phyloP scores from a whole-genome alignment of 2,888 invertebrate genomes.

The Colletes collaris region DNA sequence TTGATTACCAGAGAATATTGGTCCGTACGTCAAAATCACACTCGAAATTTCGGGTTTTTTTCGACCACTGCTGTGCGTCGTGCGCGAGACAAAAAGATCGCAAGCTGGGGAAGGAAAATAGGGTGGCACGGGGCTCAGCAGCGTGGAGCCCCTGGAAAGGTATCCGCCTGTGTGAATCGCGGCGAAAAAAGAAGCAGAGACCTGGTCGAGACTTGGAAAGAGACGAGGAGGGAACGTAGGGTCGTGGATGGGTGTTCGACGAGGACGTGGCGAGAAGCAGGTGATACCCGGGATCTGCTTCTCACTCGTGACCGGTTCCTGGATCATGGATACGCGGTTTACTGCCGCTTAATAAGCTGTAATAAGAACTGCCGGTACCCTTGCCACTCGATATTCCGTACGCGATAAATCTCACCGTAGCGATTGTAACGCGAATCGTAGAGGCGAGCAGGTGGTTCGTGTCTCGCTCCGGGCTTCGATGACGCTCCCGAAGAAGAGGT shows the following conservation, averaged over 20 bases:
- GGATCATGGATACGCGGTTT: conserved; percentile 70
- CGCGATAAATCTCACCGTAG: conserved; percentile 64
- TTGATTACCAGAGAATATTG: too few species aligned
- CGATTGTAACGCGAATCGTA: conserved; percentile 60
- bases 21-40: too few species aligned
- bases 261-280: conserved; percentile 67
- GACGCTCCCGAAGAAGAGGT: conserved; percentile 17
- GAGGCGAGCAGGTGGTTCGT: conserved; percentile 59
- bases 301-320: conserved; percentile 74
- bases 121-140: conserved; percentile 16
- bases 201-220: conserved; percentile 23
- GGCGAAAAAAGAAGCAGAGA: conserved; percentile 9
- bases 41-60: too few species aligned
- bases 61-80: too few species aligned
- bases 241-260: conserved; percentile 3
- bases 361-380: conserved; percentile 69
- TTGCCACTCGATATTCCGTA: conserved; percentile 61
- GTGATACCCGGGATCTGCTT: conserved; percentile 70
- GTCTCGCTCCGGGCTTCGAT: conserved; percentile 37
- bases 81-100: too few species aligned
- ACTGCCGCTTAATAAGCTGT: conserved; percentile 78
- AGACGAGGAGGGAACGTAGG: neutral
- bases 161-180: conserved; percentile 24
- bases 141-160: conserved; percentile 20
- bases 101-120: neutral